A percentile compares a stretch with the other conserved stretches of the same genome.
Evolutionary conservation across 2,797 vertebrate genomes (phyloP).

Genomic region (Paguma larvata): DNA sequence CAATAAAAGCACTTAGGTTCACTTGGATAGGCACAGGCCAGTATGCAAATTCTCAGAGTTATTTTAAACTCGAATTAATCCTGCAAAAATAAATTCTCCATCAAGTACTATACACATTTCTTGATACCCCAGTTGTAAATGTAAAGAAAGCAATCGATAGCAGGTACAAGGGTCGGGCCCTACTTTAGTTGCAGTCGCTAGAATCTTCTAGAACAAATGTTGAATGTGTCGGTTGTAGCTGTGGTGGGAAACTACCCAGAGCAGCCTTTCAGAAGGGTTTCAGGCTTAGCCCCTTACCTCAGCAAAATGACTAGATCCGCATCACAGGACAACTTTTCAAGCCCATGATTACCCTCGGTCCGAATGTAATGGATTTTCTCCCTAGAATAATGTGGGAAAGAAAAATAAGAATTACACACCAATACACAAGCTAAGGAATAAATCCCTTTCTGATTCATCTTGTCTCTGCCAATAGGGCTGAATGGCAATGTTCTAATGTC

Average conservation of each 20-base stretch:
- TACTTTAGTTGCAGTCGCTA: neutral
- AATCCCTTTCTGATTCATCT: neutral
- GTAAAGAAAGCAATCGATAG: neutral
- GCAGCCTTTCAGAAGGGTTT: neutral
- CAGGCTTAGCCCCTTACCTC: slow-evolving; percentile 89
- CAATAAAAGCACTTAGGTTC: neutral
- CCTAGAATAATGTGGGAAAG: slow-evolving; percentile 88
- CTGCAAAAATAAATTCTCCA: neutral
- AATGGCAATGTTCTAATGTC: neutral
- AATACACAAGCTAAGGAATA: neutral
- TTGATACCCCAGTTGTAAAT: neutral
- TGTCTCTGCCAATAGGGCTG: neutral
- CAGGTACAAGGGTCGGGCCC: neutral
- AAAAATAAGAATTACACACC: neutral
- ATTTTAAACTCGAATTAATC: neutral
- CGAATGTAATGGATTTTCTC: slow-evolving; percentile 99
- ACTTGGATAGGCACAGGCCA: neutral
- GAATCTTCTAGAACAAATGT: neutral
- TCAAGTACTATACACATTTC: neutral
- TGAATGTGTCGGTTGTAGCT: neutral
- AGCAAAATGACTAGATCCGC: slow-evolving; percentile 98
- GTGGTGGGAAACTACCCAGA: neutral
- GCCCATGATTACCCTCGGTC: slow-evolving; percentile 95
- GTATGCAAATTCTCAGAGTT: neutral
- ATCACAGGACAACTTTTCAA: slow-evolving; percentile 98